Evolutionary conservation across 2,888 invertebrate species (phyloP).

Genomic region (Drosophila borborema): DNA sequence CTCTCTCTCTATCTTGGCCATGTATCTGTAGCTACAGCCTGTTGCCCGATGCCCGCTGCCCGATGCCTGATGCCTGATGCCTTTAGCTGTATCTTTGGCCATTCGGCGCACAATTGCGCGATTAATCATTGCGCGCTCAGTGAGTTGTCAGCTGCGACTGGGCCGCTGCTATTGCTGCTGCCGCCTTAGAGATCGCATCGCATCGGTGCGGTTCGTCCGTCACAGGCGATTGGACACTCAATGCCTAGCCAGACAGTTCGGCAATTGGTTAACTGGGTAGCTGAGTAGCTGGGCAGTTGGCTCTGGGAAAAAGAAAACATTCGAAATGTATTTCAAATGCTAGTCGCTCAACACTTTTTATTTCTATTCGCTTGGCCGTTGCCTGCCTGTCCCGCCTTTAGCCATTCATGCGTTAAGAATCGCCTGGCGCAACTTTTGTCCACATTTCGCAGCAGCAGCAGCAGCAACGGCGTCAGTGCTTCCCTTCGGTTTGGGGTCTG

Average conservation of each 20-base stretch:
- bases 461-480: slow-evolving; percentile 1
- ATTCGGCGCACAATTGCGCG: slow-evolving; percentile 74
- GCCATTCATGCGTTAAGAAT: slow-evolving; percentile 79
- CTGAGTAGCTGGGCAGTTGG: background rate
- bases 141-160: slow-evolving; percentile 80
- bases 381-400: slow-evolving; percentile 44
- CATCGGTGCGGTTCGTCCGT: slow-evolving; percentile 58
- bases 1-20: slow-evolving; percentile 39
- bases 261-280: background rate
- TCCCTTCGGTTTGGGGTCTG: slow-evolving; percentile 69
- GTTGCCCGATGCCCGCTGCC: slow-evolving; percentile 13
- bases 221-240: slow-evolving; percentile 79
- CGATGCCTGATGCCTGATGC: slow-evolving; percentile 17
- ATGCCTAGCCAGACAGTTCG: slow-evolving; percentile 24
- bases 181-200: slow-evolving; percentile 69
- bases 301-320: slow-evolving; percentile 35
- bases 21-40: slow-evolving; percentile 49
- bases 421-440: slow-evolving; percentile 60
- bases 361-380: slow-evolving; percentile 35
- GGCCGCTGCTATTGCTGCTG: slow-evolving; percentile 38
- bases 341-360: slow-evolving; percentile 67
- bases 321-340: slow-evolving; percentile 66
- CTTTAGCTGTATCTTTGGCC: slow-evolving; percentile 44
- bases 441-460: slow-evolving; percentile 59
- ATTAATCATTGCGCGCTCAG: slow-evolving; percentile 81